Conservation (phyloP, 2,888 invertebrate genomes). For the Pyrocoelia pectoralis region DNA sequence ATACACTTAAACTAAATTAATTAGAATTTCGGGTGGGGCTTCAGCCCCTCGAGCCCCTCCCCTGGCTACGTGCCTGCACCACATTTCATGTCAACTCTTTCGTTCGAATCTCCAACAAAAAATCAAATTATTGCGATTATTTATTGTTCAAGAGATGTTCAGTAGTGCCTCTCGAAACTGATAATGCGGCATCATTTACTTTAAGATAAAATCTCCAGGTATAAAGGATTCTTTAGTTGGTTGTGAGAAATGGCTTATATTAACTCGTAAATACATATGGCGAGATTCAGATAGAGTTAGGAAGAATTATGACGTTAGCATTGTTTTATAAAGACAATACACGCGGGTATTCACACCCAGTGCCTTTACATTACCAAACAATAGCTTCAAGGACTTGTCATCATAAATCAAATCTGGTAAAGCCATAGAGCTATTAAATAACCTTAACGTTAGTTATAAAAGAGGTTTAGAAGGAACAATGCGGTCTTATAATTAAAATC, state of each 20-base stretch:
- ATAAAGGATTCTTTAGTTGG: conserved; percentile 31
- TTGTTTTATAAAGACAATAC: conserved; percentile 55
- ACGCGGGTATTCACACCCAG: conserved; percentile 54
- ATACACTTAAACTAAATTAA: too few relatives aligned
- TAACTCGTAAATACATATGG: conserved; percentile 51
- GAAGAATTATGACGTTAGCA: conserved; percentile 55
- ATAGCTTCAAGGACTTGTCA: conserved; percentile 50
- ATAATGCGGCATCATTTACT: conserved; percentile 29
- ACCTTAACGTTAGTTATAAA: conserved; percentile 37
- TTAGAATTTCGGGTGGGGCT: too few relatives aligned
- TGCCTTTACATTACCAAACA: conserved; percentile 53
- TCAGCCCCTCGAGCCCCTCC: too few relatives aligned
- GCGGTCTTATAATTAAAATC: conserved; percentile 31
- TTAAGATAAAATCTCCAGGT: conserved; percentile 27
- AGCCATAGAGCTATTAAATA: conserved; percentile 38
- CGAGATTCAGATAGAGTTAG: conserved; percentile 50
- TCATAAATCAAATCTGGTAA: conserved; percentile 52
- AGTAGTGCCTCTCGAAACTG: conserved; percentile 30
- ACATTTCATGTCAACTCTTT: too few relatives aligned
- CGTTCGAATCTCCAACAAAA: too few relatives aligned
- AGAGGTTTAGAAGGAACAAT: conserved; percentile 30
- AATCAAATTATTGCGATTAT: conserved; percentile 53
- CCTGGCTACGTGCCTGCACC: too few relatives aligned
- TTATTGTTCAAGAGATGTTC: conserved; percentile 45
- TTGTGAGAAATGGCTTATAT: conserved; percentile 49